These are phyloP conservation scores for Antigone vipio DNA, from an alignment of 2,113 vertebrate species.

Conservation along the genomic window DNA sequence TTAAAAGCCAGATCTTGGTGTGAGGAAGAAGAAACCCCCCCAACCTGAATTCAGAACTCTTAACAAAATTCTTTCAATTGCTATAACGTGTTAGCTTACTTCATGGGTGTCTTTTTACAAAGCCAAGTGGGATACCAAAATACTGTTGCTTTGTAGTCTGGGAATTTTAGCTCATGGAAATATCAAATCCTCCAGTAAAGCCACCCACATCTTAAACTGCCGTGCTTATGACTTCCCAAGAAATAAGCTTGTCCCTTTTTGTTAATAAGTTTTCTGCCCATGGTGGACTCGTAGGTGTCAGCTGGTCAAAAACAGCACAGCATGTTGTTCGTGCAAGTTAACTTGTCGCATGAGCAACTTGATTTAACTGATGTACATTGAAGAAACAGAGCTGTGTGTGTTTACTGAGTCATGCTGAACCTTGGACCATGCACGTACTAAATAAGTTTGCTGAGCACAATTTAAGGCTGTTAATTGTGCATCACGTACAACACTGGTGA, in stretches of 20 bases:
- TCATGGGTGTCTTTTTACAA: not conserved
- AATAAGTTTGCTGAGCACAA: not conserved
- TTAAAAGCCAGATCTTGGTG: not conserved
- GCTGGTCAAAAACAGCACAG: not conserved
- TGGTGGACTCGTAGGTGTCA: not conserved
- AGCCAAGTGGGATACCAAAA: not conserved
- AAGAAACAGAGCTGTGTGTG: not conserved
- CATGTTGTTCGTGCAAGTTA: too few species aligned
- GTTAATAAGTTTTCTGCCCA: not conserved
- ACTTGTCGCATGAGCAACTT: not conserved
- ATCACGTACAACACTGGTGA: not conserved
- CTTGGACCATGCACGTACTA: not conserved
- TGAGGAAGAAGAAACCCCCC: not conserved
- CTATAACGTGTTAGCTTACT: accelerated
- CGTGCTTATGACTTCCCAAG: not conserved
- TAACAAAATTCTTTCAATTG: not conserved
- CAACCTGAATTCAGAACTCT: accelerated
- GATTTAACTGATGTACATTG: accelerated
- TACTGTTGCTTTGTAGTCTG: not conserved
- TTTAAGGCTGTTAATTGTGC: not conserved
- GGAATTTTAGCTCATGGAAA: not conserved
- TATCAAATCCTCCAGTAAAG: not conserved
- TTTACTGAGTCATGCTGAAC: not conserved
- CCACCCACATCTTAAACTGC: not conserved
- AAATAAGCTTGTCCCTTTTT: not conserved